Evolutionary conservation across 2,113 vertebrate genomes (phyloP), one percentile per base, ranked within the genome.

Genomic region (Megaceryle torquata): DNA sequence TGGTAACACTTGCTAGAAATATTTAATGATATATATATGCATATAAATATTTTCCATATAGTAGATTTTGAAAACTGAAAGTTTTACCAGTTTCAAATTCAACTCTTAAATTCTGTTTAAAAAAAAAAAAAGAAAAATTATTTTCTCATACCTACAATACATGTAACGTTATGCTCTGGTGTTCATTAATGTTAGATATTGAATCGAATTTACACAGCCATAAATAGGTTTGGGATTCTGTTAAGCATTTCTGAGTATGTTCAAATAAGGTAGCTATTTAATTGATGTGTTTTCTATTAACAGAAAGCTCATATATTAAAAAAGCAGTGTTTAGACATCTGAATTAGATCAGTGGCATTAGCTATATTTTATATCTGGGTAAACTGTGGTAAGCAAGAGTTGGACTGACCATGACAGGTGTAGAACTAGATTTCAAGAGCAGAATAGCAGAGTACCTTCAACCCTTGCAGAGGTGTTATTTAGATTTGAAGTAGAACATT

Each of bases 361-460:
- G 11, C 6, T 9, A 6, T 79, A 21, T 72, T 85, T 95, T 60
- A 20, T 43, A 37, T 11, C n/a, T 51, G 33, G 13, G 51, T 57
- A 67, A 79, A 70, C 5, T 33, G 8, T 72, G n/a, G 12, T 31
- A 67, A 93, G 63, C 3, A 21, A 53, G 31, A 84, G 13, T 16
- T 63, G 25, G 16, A 37, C 25, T 82, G 51, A 6, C 4, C 0
- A 0, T 61, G n/a, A 39, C 11, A 56, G 8, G 8, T 53, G 5
- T 15, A n/a, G n/a, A 33, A 37, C 5, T 16, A 39, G 22, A 37
- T 64, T 69, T 63, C 33, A 60, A 41, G 4, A 44, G 15, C 18
- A 54, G 63, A 54, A 56, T 57, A 46, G 15, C 18, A 54, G 63
- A 54, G 46, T 65, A 46, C 19, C 56, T 82, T 91, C n/a, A 64